A percentile compares a stretch with the other conserved stretches of the same genome.
phyloP scores from a whole-genome alignment of 2,888 invertebrate genomes.

The Noctua janthina region DNA sequence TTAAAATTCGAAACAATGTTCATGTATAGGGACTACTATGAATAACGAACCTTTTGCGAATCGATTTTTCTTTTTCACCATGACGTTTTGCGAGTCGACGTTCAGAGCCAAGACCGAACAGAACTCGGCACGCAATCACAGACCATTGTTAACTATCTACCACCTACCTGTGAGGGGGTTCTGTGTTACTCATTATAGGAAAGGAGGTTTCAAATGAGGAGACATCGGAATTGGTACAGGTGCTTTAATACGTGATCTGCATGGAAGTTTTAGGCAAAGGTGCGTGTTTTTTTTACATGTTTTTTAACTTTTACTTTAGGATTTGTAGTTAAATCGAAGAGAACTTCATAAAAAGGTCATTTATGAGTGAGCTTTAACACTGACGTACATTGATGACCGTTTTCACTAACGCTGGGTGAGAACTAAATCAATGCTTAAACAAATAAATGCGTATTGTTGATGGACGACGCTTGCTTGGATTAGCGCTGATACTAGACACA shows the following conservation, averaged over 20 bases:
- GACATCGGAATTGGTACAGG: constrained; percentile 15
- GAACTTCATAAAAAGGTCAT: not conserved
- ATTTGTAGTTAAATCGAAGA: not conserved
- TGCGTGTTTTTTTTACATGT: not conserved
- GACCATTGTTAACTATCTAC: constrained; percentile 75
- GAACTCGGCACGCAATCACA: constrained; percentile 80
- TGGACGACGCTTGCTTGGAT: not conserved
- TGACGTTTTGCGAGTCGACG: not conserved
- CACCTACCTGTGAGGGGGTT: constrained; percentile 36
- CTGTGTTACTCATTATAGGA: constrained; percentile 56
- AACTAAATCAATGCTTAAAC: not conserved
- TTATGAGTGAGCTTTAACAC: not conserved
- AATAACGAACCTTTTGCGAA: too few relatives aligned
- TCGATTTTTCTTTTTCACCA: not conserved
- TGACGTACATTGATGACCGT: not conserved
- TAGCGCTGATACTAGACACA: too few relatives aligned
- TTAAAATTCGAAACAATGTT: not conserved
- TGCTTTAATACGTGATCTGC: constrained; percentile 31
- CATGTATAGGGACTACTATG: not conserved
- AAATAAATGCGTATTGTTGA: not conserved
- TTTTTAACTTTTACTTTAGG: not conserved
- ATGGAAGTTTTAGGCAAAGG: not conserved
- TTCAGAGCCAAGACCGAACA: constrained; percentile 45
- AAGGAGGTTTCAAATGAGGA: constrained; percentile 48
- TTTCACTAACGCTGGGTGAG: not conserved